A percentile compares a stretch with the other conserved stretches of the same genome.
Evolutionary conservation across 2,797 vertebrate species (phyloP).

Genomic region (Gobionotothen gibberifrons): DNA sequence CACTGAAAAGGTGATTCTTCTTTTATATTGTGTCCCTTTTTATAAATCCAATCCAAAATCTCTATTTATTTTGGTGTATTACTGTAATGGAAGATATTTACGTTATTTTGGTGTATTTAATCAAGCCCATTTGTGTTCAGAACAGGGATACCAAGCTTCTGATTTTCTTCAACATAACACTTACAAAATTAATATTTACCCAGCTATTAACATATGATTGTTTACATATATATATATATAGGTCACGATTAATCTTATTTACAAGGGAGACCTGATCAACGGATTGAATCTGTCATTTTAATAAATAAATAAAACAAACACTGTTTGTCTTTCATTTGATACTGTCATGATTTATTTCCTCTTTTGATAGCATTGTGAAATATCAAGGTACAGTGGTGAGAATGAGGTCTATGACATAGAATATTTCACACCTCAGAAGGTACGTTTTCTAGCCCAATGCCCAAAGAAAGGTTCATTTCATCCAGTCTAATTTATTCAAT

Average conservation of each 20-base stretch:
- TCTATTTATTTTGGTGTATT: neutral
- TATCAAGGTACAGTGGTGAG: conserved; percentile 50
- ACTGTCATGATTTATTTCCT: conserved; percentile 1
- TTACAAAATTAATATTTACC: conserved; percentile 21
- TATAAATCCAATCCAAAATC: neutral
- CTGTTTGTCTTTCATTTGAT: conserved; percentile 11
- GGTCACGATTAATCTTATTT: conserved; percentile 38
- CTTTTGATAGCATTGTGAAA: conserved; percentile 17
- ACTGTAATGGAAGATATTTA: conserved; percentile 6
- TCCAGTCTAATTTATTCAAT: conserved; percentile 25
- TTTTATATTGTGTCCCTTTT: too few relatives aligned
- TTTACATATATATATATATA: conserved; percentile 16
- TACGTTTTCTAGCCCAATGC: conserved; percentile 8
- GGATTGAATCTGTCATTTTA: conserved; percentile 15
- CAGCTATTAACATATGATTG: conserved; percentile 27
- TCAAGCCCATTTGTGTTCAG: conserved; percentile 13
- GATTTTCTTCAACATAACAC: conserved; percentile 36
- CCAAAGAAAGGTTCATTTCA: conserved; percentile 9
- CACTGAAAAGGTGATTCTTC: too few relatives aligned
- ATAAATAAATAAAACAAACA: conserved; percentile 27
- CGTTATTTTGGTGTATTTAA: neutral
- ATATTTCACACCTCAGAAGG: conserved; percentile 5
- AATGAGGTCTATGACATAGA: conserved; percentile 25
- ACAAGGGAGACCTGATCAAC: conserved; percentile 32
- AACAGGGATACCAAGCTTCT: conserved; percentile 29